Percentiles rank a stretch among this genome's conserved stretches.
Evolutionary conservation across 2,888 invertebrate genomes (phyloP).

Genomic region (Rhorus exstirpatorius): DNA sequence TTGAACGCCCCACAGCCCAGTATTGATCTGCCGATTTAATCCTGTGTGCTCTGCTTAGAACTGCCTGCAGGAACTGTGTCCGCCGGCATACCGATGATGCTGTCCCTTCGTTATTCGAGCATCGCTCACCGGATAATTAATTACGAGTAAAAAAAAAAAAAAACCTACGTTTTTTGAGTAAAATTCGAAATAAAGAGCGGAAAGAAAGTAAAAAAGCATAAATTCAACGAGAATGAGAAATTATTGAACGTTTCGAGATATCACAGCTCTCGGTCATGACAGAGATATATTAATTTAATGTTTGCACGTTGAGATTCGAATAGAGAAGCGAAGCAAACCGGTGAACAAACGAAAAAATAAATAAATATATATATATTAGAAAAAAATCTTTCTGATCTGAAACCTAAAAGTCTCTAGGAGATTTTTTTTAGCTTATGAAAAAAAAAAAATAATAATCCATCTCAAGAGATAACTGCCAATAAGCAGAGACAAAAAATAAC

Average conservation of each 20-base stretch:
- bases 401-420: conserved; percentile 41
- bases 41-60: conserved; percentile 59
- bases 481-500: conserved; percentile 32
- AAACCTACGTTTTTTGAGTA: conserved; percentile 3
- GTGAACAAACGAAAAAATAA: neutral
- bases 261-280: conserved; percentile 52
- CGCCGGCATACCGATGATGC: conserved; percentile 39
- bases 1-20: conserved; percentile 65
- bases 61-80: conserved; percentile 45
- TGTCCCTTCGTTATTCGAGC: conserved; percentile 39
- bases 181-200: conserved; percentile 10
- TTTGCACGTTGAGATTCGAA: conserved; percentile 50
- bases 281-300: conserved; percentile 53
- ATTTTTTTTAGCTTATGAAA: conserved; percentile 50
- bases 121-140: conserved; percentile 43
- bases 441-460: conserved; percentile 34
- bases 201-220: conserved; percentile 12
- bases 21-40: conserved; percentile 61
- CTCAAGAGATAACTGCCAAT: conserved; percentile 50
- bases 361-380: neutral
- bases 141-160: too few relatives aligned
- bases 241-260: conserved; percentile 38
- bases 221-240: conserved; percentile 35
- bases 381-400: conserved; percentile 25
- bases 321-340: neutral